Evolutionary conservation across 2,797 vertebrate genomes (phyloP).

Genomic region (Pangasius macronema): DNA sequence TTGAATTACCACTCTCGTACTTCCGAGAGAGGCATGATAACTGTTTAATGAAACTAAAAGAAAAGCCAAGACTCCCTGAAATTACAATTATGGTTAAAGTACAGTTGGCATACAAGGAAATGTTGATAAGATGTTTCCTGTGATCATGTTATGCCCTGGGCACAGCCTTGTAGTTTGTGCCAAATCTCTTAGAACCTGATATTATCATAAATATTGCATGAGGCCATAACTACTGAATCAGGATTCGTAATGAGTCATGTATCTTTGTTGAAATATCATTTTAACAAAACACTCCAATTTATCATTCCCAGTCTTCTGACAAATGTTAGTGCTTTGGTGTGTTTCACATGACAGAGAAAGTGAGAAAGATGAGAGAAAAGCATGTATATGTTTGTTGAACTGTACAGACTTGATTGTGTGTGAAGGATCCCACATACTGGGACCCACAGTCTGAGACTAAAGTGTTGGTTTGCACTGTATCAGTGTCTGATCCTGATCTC

Average conservation of each 20-base stretch:
- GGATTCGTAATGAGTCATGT: conserved; percentile 12
- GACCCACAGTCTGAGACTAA: conserved; percentile 27
- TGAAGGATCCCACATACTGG: conserved; percentile 13
- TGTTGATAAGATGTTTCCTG: conserved; percentile 13
- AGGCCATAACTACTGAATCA: conserved; percentile 33
- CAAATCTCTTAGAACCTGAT: conserved; percentile 46
- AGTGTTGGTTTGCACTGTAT: conserved; percentile 35
- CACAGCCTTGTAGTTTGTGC: conserved; percentile 27
- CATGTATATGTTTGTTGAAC: neutral
- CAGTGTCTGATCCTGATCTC: conserved; percentile 62
- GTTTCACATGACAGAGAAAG: conserved; percentile 16
- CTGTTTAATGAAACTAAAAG: neutral
- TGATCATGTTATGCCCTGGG: conserved; percentile 20
- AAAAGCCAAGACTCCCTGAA: conserved; percentile 3
- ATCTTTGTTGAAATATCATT: conserved; percentile 34
- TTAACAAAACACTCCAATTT: conserved; percentile 16
- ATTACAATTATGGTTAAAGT: neutral
- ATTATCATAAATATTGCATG: conserved; percentile 38
- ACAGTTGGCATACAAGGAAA: neutral
- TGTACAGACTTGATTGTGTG: neutral
- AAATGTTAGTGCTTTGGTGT: neutral
- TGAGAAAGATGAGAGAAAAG: neutral
- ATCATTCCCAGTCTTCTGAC: conserved; percentile 7
- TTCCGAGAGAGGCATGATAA: neutral
- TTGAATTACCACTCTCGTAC: neutral